Percentiles rank a stretch among this genome's conserved stretches.
Evolutionary conservation across 2,113 vertebrate genomes (phyloP).

Genomic region (Podocnemis expansa): DNA sequence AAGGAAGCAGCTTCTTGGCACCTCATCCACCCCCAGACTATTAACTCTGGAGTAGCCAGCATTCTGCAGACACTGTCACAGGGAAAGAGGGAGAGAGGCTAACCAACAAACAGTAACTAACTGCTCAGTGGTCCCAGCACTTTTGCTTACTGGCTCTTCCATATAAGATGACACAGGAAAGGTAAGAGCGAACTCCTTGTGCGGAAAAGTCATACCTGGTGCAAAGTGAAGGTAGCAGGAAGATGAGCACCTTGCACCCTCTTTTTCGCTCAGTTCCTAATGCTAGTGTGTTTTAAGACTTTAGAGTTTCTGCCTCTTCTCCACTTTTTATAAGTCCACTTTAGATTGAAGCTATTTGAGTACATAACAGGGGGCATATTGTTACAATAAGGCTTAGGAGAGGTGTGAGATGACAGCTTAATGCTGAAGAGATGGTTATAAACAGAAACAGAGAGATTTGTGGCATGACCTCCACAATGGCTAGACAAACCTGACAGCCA

Average conservation of each 20-base stretch:
- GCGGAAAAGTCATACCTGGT: background rate
- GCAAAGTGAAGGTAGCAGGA: background rate
- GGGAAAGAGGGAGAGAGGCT: rapidly evolving
- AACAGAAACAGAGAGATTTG: constrained; percentile 42
- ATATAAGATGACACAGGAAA: background rate
- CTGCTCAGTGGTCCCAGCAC: background rate
- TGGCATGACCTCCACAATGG: background rate
- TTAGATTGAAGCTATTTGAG: constrained; percentile 37
- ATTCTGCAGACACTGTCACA: background rate
- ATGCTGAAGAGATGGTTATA: constrained; percentile 39
- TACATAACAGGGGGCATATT: constrained; percentile 32
- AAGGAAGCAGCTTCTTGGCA: background rate
- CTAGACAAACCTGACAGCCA: background rate
- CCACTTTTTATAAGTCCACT: constrained; percentile 1
- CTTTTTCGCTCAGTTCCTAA: background rate
- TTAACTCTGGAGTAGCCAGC: background rate
- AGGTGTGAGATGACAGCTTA: constrained; percentile 59
- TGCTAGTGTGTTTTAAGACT: background rate
- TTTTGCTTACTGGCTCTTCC: background rate
- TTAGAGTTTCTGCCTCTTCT: background rate
- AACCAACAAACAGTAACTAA: background rate
- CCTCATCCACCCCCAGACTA: background rate
- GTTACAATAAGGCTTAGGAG: constrained; percentile 43
- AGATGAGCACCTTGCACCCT: background rate
- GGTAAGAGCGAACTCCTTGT: background rate